Base-by-base conservation (phyloP, 2,888 invertebrate species). In the Hydrotaea cyrtoneurina region DNA sequence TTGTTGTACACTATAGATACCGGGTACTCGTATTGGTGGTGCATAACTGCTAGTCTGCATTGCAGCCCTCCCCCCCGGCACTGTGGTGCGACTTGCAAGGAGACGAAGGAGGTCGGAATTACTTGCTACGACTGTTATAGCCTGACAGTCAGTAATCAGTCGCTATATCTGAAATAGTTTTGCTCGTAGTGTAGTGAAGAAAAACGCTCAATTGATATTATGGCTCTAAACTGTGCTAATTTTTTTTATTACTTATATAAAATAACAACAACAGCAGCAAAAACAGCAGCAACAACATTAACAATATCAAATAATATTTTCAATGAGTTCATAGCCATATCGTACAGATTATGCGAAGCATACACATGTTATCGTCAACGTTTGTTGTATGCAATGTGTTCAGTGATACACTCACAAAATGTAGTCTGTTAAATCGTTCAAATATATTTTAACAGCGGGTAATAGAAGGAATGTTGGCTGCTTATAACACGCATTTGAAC, bases 171-270 rank as follows among this genome's bases (percentile, higher is more conserved):
- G 19, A 69, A 46, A 39, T 73, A 26, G 64, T 64, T 76, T 31
- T 77, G 59, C 19, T 78, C 39, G 46, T 17, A 76, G 11, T 83
- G 66, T 62, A 62, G 39, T 57, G n/a, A 69, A 57, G n/a, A 50
- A 43, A 13, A 75, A 79, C 64, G 69, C 69, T 78, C 77, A 83
- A 83, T 80, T 83, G 80, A 77, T 80, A 78, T 74, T 74, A 75
- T 82, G 78, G 55, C 78, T 82, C 71, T 82, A 78, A 78, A 78
- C 82, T 82, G 82, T 78, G 82, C 78, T 82, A 82, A 82, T 82
- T 82, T 78, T 75, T 78, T 75, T 69, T 78, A 78, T 82, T 82
- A 74, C 74, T 82, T 78, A 26, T 78, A 71, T 13, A 76, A 21
- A 74, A 71, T 50, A 57, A 59, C 62, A 57, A 74, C 39, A 59